A percentile compares a stretch with the other conserved stretches of the same genome.
These are phyloP conservation scores for Lutjanus campechanus DNA, from an alignment of 2,797 vertebrate species.

Conservation along the genomic window DNA sequence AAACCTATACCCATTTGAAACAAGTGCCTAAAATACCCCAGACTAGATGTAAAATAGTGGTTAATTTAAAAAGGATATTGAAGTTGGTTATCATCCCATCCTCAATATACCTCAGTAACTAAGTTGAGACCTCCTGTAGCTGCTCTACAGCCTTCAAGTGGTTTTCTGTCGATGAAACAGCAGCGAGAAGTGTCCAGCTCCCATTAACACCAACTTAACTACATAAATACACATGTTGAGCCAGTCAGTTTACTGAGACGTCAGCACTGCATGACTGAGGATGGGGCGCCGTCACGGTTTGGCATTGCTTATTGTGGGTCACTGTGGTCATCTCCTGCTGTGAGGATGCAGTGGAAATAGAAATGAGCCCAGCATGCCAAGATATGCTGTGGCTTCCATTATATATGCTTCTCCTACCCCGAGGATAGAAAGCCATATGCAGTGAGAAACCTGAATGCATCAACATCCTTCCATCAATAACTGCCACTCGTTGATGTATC, in stretches of 20 bases:
- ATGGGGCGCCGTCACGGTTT: constrained; percentile 18
- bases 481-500: constrained; percentile 47
- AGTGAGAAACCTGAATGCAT: constrained; percentile 37
- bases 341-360: constrained; percentile 55
- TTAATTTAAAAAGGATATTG: not conserved
- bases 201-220: constrained; percentile 6
- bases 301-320: constrained; percentile 50
- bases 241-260: constrained; percentile 24
- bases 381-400: constrained; percentile 43
- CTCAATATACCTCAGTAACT: not conserved
- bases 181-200: constrained; percentile 8
- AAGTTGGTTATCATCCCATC: not conserved
- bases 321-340: constrained; percentile 56
- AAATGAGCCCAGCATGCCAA: constrained; percentile 45
- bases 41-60: not conserved
- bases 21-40: not conserved
- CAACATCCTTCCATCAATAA: constrained; percentile 41
- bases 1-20: not conserved
- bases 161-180: not conserved
- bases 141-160: not conserved
- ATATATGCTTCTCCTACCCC: constrained; percentile 39
- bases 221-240: constrained; percentile 16
- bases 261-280: constrained; percentile 6
- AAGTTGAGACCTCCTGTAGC: not conserved
- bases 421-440: constrained; percentile 46